Evolutionary conservation across 2,113 vertebrate genomes (phyloP), one percentile per base, ranked within the genome.

Genomic region (Myiopsitta monachus): DNA sequence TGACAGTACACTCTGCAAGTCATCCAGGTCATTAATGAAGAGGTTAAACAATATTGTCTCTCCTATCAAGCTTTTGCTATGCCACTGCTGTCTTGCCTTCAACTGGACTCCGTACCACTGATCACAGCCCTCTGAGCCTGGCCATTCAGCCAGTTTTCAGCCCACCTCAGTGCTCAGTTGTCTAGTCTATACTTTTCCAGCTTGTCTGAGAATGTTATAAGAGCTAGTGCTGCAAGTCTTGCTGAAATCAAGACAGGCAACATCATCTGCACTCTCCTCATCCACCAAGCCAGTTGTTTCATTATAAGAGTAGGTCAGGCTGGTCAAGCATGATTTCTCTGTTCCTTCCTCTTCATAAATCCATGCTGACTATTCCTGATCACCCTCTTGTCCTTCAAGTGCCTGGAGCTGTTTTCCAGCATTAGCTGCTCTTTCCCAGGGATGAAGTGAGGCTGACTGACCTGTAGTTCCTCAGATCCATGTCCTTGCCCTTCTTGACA

Each of bases 21-120:
- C 54, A 18, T 57, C 64, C 49, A 41, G 41, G 30, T 84, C 41
- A 17, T 12, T 51, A 36, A 10, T 22, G 6, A 66, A 72, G 51
- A 49, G 38, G 17, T 87, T 24, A 21, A 88, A 64, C 0, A 0
- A 5, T 43, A 75, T 10, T 30, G 41, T 27, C 38, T 85, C 70
- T 86, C 1, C 0, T 24, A 3, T 33, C 51, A 49, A 4, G 26
- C 51, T 8, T 1, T 8, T 46, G 38, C 19, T 36, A 43, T 30
- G 41, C 31, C 15, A 16, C 21, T n/a, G 11, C 27, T 52, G 41
- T 55, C 66, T 52, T 46, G 41, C 27, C 46, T 75, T 41, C 62
- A 33, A 0, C 9, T 59, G n/a, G 72, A 46, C 52, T 80, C 76
- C 13, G 24, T 86, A 61, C 41, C 41, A 27, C 55, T 47, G 41